A percentile compares a stretch with the other conserved stretches of the same genome.
Evolutionary conservation across 1,140 invertebrate species (phyloP).

Genomic region (Bombus huntii): DNA sequence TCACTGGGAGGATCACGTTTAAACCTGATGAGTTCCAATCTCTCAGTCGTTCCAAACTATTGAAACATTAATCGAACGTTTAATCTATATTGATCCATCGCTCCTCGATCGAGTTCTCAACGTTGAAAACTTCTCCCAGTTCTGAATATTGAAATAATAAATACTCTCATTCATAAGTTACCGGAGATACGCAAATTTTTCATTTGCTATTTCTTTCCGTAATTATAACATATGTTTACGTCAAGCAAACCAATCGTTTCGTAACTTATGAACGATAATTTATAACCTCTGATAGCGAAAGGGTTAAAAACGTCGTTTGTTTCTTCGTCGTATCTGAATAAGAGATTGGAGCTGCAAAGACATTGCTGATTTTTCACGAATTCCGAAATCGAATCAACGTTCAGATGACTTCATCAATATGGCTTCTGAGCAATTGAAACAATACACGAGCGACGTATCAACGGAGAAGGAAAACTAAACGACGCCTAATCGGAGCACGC

Average conservation of each 20-base stretch:
- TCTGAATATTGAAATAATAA: no score
- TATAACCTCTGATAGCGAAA: no score
- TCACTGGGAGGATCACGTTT: background rate
- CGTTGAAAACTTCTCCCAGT: no score
- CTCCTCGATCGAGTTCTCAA: background rate
- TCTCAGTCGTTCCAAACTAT: background rate
- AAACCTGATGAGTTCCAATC: background rate
- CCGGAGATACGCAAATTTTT: no score
- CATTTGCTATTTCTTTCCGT: no score
- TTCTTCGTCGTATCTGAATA: no score
- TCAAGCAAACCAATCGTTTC: no score
- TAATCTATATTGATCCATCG: background rate
- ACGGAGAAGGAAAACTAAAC: background rate
- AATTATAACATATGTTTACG: no score
- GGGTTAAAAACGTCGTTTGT: no score
- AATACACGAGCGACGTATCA: background rate
- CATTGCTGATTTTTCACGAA: background rate
- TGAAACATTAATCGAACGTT: background rate
- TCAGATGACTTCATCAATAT: background rate
- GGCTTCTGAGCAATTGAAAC: background rate
- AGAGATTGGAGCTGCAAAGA: no score
- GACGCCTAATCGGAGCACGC: constrained; percentile 22
- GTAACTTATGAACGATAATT: no score
- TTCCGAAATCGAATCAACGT: background rate
- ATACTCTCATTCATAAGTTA: no score